Base-by-base conservation (phyloP, 2,113 vertebrate genomes). In the Dipodomys spectabilis region DNA sequence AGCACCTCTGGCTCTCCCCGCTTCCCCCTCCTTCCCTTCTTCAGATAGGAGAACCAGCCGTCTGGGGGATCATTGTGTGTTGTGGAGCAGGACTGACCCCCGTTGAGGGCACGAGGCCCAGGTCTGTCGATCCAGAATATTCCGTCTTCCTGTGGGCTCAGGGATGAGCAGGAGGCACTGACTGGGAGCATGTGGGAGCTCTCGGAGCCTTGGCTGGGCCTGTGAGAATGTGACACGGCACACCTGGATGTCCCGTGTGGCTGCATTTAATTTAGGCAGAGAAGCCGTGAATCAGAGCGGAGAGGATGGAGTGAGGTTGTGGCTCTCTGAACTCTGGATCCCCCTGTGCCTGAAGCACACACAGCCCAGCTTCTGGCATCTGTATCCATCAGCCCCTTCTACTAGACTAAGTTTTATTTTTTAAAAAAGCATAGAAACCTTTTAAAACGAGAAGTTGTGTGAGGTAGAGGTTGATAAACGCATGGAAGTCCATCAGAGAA, bases 181-280 rank as follows among this genome's bases (percentile, higher is more conserved):
- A 2, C 0, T 0, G 28, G 9, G 49, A 53, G n/a, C 67, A 18
- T 74, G 32, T 20, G n/a, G 49, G 60, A 44, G 16, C n/a, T 60
- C 39, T 65, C 49, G 12, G 53, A 86, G 39, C 44, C 39, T 78
- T 35, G 1, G 12, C 32, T 57, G 78, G 74, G 16, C 27, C 68
- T 80, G 18, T 19, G 69, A 89, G 44, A 15, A 62, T 44, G 5
- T 7, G 28, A 49, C 12, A 67, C 22, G 32, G 30, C 0, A 4
- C 20, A 39, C 27, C 18, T 77, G 19, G 75, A 65, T 23, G 23
- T 92, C 77, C 30, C 28, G 45, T 39, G 44, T 80, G 53, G 78
- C 23, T 10, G 1, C n/a, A 10, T 77, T n/a, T 18, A 28, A 32
- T 32, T 35, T 23, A 67, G 27, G 3, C 67, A 35, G 71, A 20